Percentiles rank a stretch among this genome's conserved stretches.
Conservation (phyloP, 2,888 invertebrate genomes). For the Euclidia mi region DNA sequence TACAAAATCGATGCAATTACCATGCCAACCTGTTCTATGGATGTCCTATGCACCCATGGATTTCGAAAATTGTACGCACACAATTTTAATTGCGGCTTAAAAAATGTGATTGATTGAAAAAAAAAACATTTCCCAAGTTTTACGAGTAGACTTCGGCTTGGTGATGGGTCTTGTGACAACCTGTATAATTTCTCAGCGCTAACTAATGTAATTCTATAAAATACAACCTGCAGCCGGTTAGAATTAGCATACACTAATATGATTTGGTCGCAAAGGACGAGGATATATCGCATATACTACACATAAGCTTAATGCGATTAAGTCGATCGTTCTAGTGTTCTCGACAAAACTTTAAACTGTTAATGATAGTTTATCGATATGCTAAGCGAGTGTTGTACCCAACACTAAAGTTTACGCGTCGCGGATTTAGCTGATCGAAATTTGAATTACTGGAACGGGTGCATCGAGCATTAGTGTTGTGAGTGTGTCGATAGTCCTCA, state of each 20-base stretch:
- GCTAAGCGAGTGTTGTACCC: constrained; percentile 36
- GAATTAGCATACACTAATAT: constrained; percentile 60
- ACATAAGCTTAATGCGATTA: constrained; percentile 57
- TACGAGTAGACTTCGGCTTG: too few species aligned
- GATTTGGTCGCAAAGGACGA: constrained; percentile 50
- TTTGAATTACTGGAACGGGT: constrained; percentile 19
- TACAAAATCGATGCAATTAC: too few species aligned
- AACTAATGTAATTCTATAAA: constrained; percentile 32
- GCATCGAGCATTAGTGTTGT: constrained; percentile 7
- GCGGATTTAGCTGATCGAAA: constrained; percentile 24
- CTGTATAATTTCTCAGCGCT: constrained; percentile 13
- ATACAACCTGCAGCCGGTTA: constrained; percentile 37
- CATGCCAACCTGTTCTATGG: too few species aligned
- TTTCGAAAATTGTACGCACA: too few species aligned
- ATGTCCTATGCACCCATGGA: too few species aligned
- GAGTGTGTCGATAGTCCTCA: neutral
- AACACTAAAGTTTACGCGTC: constrained; percentile 40
- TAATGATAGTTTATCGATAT: constrained; percentile 55
- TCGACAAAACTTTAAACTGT: constrained; percentile 36
- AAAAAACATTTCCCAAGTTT: too few species aligned
- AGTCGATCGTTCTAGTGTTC: constrained; percentile 29
- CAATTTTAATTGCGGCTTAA: too few species aligned
- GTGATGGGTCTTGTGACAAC: too few species aligned
- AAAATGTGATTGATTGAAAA: too few species aligned
- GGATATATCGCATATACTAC: constrained; percentile 45